Conservation (phyloP, 2,797 vertebrate genomes). For the Oryzias dopingdopingensis region DNA sequence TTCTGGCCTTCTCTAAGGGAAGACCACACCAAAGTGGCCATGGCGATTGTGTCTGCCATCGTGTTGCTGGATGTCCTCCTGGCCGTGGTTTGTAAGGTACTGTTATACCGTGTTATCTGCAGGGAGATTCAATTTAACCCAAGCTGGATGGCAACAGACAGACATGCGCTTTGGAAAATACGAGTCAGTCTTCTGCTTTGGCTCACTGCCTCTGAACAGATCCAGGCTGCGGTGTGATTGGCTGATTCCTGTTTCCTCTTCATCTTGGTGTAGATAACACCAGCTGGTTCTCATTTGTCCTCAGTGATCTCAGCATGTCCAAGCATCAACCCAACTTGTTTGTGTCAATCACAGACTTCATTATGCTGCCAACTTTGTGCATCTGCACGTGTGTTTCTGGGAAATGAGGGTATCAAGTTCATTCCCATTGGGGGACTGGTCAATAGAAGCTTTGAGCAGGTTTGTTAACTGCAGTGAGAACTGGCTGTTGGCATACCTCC, state of each 20-base stretch:
- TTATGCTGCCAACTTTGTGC: slow-evolving; percentile 27
- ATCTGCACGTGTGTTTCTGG: slow-evolving; percentile 31
- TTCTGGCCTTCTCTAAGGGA: slow-evolving; percentile 94
- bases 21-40: slow-evolving; percentile 83
- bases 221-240: slow-evolving; percentile 5
- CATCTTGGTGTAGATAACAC: slow-evolving; percentile 36
- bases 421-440: slow-evolving; percentile 28
- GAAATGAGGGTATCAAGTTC: slow-evolving; percentile 62
- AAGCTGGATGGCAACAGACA: too few relatives aligned
- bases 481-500: slow-evolving; percentile 40
- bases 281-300: slow-evolving; percentile 34
- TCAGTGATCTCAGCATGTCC: slow-evolving; percentile 31
- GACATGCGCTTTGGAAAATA: slow-evolving; percentile 15
- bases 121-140: too few relatives aligned
- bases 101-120: background rate
- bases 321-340: slow-evolving; percentile 35
- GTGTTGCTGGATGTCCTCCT: slow-evolving; percentile 86
- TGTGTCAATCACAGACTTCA: slow-evolving; percentile 30
- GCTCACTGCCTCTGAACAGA: slow-evolving; percentile 16
- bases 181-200: slow-evolving; percentile 18
- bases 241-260: slow-evolving; percentile 9
- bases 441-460: slow-evolving; percentile 63
- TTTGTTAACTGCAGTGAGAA: slow-evolving; percentile 52
- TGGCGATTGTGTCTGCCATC: slow-evolving; percentile 78
- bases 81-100: slow-evolving; percentile 91